phyloP scores from a whole-genome alignment of 2,888 invertebrate genomes.

The Dendrolimus houi region DNA sequence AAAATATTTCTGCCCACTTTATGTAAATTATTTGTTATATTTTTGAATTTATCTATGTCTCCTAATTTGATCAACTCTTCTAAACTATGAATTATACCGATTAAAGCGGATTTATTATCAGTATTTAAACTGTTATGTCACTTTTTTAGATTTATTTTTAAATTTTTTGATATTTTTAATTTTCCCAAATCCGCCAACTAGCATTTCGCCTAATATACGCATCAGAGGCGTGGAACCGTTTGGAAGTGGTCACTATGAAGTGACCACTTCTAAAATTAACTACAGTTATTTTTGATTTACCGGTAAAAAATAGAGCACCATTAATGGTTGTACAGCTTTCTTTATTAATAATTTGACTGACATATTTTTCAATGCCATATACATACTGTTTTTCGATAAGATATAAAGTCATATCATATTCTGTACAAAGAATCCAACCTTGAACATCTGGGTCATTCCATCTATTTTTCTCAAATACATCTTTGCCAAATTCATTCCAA shows the following conservation, averaged over 20 bases:
- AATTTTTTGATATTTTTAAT: too few species aligned
- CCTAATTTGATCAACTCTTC: background rate
- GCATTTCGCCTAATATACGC: background rate
- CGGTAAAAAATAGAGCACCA: background rate
- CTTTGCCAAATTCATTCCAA: background rate
- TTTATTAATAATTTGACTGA: background rate
- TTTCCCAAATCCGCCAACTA: too few species aligned
- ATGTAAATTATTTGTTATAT: background rate
- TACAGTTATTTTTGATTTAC: background rate
- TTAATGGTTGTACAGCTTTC: background rate
- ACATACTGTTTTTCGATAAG: background rate
- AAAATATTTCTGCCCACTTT: background rate
- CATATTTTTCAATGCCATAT: background rate
- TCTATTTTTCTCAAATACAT: background rate
- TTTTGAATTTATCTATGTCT: background rate
- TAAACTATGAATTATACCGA: background rate
- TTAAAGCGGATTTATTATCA: background rate
- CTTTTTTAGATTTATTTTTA: too few species aligned
- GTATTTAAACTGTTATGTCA: background rate
- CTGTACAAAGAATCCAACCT: background rate
- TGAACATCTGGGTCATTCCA: background rate
- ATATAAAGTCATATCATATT: background rate
- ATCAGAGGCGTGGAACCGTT: too few species aligned
- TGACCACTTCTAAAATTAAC: background rate
- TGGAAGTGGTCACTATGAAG: too few species aligned